A percentile compares a stretch with the other conserved stretches of the same genome.
These are phyloP conservation scores for Bombus ignitus DNA, from an alignment of 1,140 invertebrate species.

Conservation along the genomic window DNA sequence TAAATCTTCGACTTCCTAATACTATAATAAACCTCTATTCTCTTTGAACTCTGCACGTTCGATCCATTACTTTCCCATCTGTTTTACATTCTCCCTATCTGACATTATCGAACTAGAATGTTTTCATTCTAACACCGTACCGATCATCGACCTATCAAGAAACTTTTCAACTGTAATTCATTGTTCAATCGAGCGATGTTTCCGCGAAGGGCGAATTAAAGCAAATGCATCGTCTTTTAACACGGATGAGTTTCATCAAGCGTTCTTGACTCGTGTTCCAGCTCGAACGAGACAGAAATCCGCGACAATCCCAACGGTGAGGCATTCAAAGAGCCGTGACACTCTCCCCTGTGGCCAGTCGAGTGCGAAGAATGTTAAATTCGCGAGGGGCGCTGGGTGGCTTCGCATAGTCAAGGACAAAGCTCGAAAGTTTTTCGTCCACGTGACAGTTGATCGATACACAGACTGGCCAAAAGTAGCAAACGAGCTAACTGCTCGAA, in stretches of 20 bases:
- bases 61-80: background rate
- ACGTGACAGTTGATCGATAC: constrained; percentile 19
- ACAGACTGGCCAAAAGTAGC: background rate
- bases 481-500: constrained; percentile 18
- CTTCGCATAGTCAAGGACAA: constrained; percentile 30
- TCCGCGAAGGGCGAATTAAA: background rate
- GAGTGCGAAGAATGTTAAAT: constrained; percentile 13
- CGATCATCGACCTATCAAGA: background rate
- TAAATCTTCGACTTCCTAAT: background rate
- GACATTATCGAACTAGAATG: background rate
- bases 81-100: background rate
- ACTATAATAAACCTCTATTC: background rate
- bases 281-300: constrained; percentile 7
- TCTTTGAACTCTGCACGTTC: background rate
- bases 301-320: background rate
- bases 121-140: background rate
- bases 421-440: background rate
- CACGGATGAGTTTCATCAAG: background rate
- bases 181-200: background rate
- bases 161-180: background rate
- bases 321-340: background rate
- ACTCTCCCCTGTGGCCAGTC: background rate
- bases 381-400: background rate
- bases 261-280: background rate
- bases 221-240: background rate